Base-by-base conservation (phyloP, 1,140 invertebrate species). In the Meloidogyne chitwoodi region DNA sequence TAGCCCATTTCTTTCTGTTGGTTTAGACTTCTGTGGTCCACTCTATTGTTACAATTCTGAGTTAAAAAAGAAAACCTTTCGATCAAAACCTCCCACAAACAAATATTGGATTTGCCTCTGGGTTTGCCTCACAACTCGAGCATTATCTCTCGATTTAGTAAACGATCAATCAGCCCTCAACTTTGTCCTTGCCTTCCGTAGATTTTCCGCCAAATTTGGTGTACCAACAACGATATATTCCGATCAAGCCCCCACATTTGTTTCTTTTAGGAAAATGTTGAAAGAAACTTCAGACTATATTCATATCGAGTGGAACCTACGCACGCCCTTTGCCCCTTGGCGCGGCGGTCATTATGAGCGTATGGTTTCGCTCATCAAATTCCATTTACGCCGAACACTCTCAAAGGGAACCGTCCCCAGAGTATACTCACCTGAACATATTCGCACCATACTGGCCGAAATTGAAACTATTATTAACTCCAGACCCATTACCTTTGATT, bases 121-220 rank as follows among this genome's bases (percentile, higher is more conserved):
- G 38, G 44, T 48, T 12, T 76, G 74, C 29, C 12, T 76, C 5
- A 0, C 61, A 2, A 77, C 74, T n/a, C 22, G 74, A 38, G 71
- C 12, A 5, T 27, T 76, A 1, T 34, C 38, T 0, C 73, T 76
- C 10, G 74, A 76, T 19, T 16, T 22, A 8, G 61, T 67, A 26
- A n/a, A 19, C 0, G 76, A 77, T 0, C 16, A 16, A 4, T 26
- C 74, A 26, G 27, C 41, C 0, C 22, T 67, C 14, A n/a, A n/a
- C n/a, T n/a, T n/a, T n/a, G 10, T 78, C 16, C 22, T 67, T n/a
- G 74, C 74, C 0, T 76, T 76, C n/a, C 77, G 74, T 3, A 11
- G 74, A 27, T 76, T 76, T 44, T 63, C 6, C 19, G 76, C 74
- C 69, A 72, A 74, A n/a, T 72, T 19, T 19, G 2, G 68, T 2